Percentiles rank a stretch among this genome's conserved stretches.
Evolutionary conservation across 2,888 invertebrate genomes (phyloP).

Genomic region (Noctua comes): DNA sequence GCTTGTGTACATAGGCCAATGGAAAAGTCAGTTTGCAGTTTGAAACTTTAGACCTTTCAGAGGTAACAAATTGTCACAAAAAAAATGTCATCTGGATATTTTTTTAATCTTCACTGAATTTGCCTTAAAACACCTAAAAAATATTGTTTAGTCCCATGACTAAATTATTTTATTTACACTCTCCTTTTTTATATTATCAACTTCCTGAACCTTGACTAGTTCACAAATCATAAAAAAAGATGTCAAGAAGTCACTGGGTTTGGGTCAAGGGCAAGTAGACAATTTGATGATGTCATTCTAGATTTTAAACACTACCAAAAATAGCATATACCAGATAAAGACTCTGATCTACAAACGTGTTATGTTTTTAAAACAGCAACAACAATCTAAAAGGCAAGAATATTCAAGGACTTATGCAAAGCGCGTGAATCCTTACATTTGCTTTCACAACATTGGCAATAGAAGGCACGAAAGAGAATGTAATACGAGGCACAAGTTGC

Average conservation of each 20-base stretch:
- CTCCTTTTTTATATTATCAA: background rate
- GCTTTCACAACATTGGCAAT: slow-evolving; percentile 57
- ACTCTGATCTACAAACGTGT: background rate
- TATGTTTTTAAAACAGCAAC: background rate
- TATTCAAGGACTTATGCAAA: slow-evolving; percentile 53
- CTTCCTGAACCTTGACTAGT: background rate
- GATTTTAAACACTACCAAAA: background rate
- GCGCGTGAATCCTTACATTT: slow-evolving; percentile 50
- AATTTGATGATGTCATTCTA: background rate
- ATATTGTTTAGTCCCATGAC: background rate
- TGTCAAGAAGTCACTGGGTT: background rate
- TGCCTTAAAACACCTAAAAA: background rate
- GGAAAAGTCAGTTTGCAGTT: slow-evolving; percentile 1
- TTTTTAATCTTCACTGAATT: background rate
- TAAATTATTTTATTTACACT: background rate
- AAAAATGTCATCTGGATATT: background rate
- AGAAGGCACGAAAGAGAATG: slow-evolving; percentile 69
- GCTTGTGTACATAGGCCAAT: background rate
- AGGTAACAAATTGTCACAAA: background rate
- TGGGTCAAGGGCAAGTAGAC: background rate
- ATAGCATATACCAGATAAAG: background rate
- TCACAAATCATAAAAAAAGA: background rate
- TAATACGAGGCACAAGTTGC: slow-evolving; percentile 81
- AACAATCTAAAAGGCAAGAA: slow-evolving; percentile 25
- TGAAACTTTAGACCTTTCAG: background rate